A percentile compares a stretch with the other conserved stretches of the same genome.
Conservation (phyloP, 2,797 vertebrate genomes). For the Coregonus ussuriensis region DNA sequence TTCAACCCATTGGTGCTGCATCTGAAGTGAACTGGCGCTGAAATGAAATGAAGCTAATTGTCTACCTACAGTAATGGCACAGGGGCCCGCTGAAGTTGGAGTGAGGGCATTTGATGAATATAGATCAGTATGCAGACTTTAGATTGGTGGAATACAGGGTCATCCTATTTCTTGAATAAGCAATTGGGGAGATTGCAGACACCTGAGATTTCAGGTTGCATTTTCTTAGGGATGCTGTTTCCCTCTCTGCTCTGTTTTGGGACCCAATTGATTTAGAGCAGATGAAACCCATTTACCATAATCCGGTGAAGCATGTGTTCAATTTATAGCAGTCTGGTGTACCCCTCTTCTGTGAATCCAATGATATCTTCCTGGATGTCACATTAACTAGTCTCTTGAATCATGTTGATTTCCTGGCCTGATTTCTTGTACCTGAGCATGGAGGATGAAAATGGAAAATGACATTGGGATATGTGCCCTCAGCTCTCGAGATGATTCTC, state of each 20-base stretch:
- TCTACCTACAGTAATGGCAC: not conserved
- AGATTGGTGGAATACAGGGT: not conserved
- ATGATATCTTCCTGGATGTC: slow-evolving; percentile 12
- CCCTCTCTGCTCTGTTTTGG: not conserved
- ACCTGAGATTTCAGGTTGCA: slow-evolving; percentile 5
- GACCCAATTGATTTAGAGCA: slow-evolving; percentile 1
- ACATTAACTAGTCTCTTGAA: slow-evolving; percentile 27
- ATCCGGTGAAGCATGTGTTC: slow-evolving; percentile 8
- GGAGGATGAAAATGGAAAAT: slow-evolving; percentile 28
- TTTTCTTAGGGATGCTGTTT: not conserved
- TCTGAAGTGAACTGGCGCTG: not conserved
- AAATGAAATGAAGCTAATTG: not conserved
- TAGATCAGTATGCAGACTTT: not conserved
- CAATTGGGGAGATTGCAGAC: not conserved
- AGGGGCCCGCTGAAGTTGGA: not conserved
- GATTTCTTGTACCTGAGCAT: slow-evolving; percentile 25
- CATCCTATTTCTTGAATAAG: not conserved
- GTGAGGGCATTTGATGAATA: not conserved
- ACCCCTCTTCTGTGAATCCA: not conserved
- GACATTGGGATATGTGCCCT: slow-evolving; percentile 29
- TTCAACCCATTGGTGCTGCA: not conserved
- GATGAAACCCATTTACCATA: slow-evolving; percentile 15
- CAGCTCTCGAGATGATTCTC: slow-evolving; percentile 5
- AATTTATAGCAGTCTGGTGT: slow-evolving; percentile 9
- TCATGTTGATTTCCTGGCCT: slow-evolving; percentile 29